Percentiles rank a stretch among this genome's conserved stretches.
Evolutionary conservation across 1,140 invertebrate species (phyloP).

Genomic region (Melanaphis sacchari): DNA sequence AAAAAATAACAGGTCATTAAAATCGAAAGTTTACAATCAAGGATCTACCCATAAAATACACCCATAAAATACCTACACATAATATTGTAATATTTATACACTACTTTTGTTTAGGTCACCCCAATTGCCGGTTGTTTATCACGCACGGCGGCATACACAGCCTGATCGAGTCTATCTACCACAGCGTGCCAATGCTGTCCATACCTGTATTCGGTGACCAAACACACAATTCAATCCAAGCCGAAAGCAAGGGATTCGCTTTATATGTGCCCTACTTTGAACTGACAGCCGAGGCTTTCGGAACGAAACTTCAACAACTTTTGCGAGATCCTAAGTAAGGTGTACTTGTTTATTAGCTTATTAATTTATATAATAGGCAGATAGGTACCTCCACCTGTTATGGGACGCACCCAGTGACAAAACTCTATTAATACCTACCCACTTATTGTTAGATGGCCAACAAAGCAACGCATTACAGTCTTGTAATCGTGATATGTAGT

Average conservation of each 20-base stretch:
- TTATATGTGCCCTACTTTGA: background rate
- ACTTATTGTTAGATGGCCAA: background rate
- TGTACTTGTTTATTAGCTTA: background rate
- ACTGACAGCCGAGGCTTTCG: constrained; percentile 38
- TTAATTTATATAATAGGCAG: no score
- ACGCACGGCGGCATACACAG: constrained; percentile 78
- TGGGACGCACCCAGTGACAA: no score
- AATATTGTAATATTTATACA: background rate
- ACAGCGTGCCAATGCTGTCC: constrained; percentile 74
- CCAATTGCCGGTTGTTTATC: constrained; percentile 67
- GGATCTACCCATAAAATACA: background rate
- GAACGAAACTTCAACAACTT: background rate
- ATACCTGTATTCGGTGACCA: constrained; percentile 73
- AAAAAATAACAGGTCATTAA: no score
- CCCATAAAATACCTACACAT: background rate
- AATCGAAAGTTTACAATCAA: no score
- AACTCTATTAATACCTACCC: background rate
- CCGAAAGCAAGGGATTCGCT: constrained; percentile 25
- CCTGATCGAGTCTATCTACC: constrained; percentile 74
- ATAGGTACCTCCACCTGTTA: no score
- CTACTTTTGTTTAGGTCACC: constrained; percentile 57
- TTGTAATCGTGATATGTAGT: background rate
- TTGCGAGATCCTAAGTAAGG: constrained; percentile 31
- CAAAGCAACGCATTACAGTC: background rate
- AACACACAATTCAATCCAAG: constrained; percentile 3